phyloP scores from a whole-genome alignment of 2,113 vertebrate genomes.

The Sinocyclocheilus anophthalmus region DNA sequence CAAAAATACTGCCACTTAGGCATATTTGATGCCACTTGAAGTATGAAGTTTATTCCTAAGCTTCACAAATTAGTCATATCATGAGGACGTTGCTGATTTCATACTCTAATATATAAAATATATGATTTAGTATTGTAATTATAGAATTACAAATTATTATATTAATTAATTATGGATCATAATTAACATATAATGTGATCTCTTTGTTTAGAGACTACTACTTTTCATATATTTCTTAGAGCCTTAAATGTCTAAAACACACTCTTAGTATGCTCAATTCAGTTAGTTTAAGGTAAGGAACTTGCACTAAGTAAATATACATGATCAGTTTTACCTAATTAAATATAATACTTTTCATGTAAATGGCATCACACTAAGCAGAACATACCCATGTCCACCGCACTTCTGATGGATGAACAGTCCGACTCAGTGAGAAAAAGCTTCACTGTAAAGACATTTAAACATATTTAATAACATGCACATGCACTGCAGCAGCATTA shows the following conservation, averaged over 20 bases:
- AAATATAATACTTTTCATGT: not conserved
- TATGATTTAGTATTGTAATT: no score
- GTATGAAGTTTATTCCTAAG: not conserved
- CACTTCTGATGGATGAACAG: conserved; percentile 83
- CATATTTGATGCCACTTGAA: not conserved
- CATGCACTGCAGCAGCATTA: not conserved
- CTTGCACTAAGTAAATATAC: no score
- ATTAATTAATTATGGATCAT: not conserved
- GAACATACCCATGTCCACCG: conserved; percentile 89
- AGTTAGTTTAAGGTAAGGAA: not conserved
- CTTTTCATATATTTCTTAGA: no score
- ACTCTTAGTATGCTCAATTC: not conserved
- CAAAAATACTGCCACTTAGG: not conserved
- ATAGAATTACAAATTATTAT: no score
- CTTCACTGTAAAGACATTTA: conserved; percentile 80
- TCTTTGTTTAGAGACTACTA: no score
- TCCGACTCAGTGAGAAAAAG: conserved; percentile 87
- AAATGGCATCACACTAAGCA: not conserved
- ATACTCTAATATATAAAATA: not conserved
- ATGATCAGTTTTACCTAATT: not conserved
- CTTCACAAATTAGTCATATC: not conserved
- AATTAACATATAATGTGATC: not conserved
- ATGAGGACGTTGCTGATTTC: not conserved
- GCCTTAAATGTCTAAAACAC: not conserved
- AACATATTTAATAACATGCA: conserved; percentile 17